These are phyloP conservation scores for Keiferia lycopersicella DNA, from an alignment of 2,888 invertebrate genomes.

Conservation along the genomic window DNA sequence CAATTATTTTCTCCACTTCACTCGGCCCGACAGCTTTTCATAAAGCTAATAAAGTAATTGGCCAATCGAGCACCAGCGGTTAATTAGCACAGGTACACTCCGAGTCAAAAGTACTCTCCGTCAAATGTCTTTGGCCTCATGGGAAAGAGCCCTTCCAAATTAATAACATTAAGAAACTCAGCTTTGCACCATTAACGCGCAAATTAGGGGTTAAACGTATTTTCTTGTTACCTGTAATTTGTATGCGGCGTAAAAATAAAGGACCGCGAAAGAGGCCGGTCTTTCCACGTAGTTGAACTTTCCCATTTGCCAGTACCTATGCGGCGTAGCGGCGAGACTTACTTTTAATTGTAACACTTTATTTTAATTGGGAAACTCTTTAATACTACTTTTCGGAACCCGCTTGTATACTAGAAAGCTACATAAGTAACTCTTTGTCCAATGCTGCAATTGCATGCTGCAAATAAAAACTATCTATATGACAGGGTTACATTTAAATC, in stretches of 20 bases:
- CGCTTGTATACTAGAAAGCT: neutral
- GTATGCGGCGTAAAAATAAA: conserved; percentile 23
- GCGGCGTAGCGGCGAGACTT: neutral
- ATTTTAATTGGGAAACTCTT: conserved; percentile 9
- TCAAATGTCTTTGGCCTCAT: neutral
- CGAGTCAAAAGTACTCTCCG: conserved; percentile 14
- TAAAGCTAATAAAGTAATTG: conserved; percentile 23
- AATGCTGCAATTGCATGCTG: too few relatives aligned
- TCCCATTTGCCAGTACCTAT: conserved; percentile 1
- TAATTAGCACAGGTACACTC: conserved; percentile 16
- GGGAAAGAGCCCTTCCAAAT: conserved; percentile 24
- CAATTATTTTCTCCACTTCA: conserved; percentile 4
- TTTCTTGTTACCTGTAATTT: conserved; percentile 29
- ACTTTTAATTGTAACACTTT: conserved; percentile 15
- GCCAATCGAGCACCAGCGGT: conserved; percentile 12
- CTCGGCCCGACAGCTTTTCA: neutral
- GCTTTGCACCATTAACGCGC: conserved; percentile 35
- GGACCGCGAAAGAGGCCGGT: conserved; percentile 21
- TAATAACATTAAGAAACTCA: conserved; percentile 35
- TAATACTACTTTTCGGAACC: neutral
- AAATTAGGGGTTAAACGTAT: conserved; percentile 33
- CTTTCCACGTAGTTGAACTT: neutral
- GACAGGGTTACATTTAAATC: too few relatives aligned
- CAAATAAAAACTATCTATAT: too few relatives aligned
- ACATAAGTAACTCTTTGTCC: too few relatives aligned